Conservation (phyloP, 2,888 invertebrate genomes). For the Trileptium ribeirensis region DNA sequence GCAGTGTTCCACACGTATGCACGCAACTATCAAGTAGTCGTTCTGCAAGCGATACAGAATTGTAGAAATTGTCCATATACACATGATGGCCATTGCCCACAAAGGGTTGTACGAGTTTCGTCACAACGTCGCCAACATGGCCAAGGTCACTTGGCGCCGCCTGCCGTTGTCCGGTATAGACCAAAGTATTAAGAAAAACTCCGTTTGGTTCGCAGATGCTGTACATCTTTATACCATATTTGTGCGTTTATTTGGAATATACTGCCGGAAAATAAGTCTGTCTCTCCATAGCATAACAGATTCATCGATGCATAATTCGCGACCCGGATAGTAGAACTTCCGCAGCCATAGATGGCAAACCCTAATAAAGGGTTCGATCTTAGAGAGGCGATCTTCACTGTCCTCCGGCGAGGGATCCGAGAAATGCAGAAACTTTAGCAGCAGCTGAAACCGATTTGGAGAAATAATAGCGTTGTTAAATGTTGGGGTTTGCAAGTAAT, state of each 20-base stretch:
- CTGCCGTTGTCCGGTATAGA: conserved; percentile 5
- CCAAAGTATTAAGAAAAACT: not conserved
- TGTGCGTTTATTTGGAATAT: conserved; percentile 9
- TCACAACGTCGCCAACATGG: not conserved
- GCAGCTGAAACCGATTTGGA: not conserved
- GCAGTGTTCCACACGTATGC: not conserved
- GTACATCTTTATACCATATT: conserved; percentile 10
- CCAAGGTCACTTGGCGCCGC: not conserved
- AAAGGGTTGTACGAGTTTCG: not conserved
- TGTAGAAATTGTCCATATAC: conserved; percentile 12
- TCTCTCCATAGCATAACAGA: conserved; percentile 12
- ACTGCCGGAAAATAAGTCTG: conserved; percentile 9
- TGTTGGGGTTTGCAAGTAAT: not conserved
- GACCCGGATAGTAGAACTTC: no score
- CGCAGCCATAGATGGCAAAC: no score
- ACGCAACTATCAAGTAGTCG: not conserved
- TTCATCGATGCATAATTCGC: conserved; percentile 8
- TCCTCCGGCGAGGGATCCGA: not conserved
- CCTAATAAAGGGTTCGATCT: not conserved
- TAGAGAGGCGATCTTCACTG: not conserved
- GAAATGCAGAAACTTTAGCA: not conserved
- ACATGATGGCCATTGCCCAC: not conserved
- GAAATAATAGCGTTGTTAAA: not conserved
- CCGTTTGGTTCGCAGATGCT: not conserved
- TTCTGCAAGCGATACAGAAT: conserved; percentile 1